Percentiles rank a stretch among this genome's conserved stretches.
Evolutionary conservation across 2,888 invertebrate genomes (phyloP).

Genomic region (Tetranychus truncatus): DNA sequence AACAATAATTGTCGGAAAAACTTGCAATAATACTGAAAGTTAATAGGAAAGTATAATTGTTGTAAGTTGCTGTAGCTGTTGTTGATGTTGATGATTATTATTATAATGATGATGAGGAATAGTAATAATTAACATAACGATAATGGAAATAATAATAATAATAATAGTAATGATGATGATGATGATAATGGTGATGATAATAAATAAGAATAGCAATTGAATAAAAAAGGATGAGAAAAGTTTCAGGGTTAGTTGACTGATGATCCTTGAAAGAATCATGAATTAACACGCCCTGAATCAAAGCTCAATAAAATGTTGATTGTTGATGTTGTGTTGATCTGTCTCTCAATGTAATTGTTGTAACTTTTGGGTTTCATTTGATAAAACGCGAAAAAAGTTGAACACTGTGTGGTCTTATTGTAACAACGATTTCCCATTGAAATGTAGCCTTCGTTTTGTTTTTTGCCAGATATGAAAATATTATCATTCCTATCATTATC

Average conservation of each 20-base stretch:
- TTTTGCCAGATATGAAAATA: no score
- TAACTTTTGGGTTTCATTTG: no score
- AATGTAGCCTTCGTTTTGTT: no score
- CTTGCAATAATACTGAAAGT: background rate
- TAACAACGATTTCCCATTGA: no score
- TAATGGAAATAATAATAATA: background rate
- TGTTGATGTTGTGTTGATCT: background rate
- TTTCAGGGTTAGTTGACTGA: conserved; percentile 1
- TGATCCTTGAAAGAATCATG: background rate
- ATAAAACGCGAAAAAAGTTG: no score
- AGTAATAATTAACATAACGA: background rate
- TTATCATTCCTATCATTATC: no score
- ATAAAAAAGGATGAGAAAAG: background rate
- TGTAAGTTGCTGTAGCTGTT: no score
- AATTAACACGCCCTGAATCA: background rate
- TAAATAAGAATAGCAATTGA: background rate
- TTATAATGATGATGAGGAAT: background rate
- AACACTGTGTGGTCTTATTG: no score
- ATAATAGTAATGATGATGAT: background rate
- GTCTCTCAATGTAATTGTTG: background rate
- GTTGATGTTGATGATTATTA: background rate
- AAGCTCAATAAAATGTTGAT: background rate
- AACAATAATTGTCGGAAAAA: background rate
- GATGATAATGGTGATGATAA: background rate
- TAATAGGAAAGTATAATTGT: background rate